Evolutionary conservation across 1,140 invertebrate genomes (phyloP), one percentile per base, ranked within the genome.

Genomic region (Spodoptera frugiperda): DNA sequence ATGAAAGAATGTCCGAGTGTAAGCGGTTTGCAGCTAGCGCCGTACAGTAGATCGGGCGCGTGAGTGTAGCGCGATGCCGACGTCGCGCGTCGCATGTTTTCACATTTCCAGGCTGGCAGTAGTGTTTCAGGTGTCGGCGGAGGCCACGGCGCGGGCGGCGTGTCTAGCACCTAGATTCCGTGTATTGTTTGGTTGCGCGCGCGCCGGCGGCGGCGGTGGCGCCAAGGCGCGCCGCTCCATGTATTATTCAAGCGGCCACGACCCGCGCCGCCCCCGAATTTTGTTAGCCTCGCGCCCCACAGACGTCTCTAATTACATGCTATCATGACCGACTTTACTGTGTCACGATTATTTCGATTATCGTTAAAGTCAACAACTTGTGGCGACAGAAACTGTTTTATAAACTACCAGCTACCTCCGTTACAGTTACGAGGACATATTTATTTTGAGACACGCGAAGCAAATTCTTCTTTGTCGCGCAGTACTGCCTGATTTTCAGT

Each of bases 161-260:
- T 57, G 81, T 70, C 63, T 77, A 70, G 76, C 57, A 68, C 79
- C 81, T 81, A 83, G 49, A 77, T 81, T 78, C 75, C 74, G 78
- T 21, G 71, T 80, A 81, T 80, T 84, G 83, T 82, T 80, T 46
- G 63, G 63, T 61, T 57, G 79, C 74, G 77, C 78, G 78, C 70
- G 73, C 76, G 75, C 59, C 75, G 78, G 39, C 76, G 75, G 61
- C 75, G 77, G 39, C 74, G 78, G 81, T 78, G 87, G 83, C 87
- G 88, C 86, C 84, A 81, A 79, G 82, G 74, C 78, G 81, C 82
- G 82, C 70, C 82, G 75, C 76, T 55, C 57, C 83, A 91, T 93
- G 89, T 91, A 87, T 91, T 90, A 93, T 93, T 89, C 89, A 90
- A 59, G 61, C 71, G 85, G 80, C 84, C 87, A 81, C 88, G 86